phyloP scores from a whole-genome alignment of 1,140 invertebrate genomes.

The Lucilia cuprina region DNA sequence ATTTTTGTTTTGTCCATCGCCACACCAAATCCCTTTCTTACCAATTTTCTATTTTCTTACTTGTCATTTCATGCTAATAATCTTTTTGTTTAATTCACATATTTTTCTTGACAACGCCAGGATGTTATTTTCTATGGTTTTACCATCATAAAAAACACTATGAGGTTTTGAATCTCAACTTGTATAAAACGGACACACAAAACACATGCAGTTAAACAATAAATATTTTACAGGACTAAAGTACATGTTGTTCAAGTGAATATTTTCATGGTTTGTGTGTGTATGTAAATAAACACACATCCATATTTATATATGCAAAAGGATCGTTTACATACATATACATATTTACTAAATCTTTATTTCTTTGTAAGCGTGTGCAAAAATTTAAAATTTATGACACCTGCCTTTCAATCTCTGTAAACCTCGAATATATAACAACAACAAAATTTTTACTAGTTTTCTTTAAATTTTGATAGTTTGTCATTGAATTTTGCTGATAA shows the following conservation, averaged over 20 bases:
- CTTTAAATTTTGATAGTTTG: background rate
- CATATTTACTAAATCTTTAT: background rate
- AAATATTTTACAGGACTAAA: background rate
- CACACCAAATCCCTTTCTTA: background rate
- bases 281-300: background rate
- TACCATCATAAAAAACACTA: background rate
- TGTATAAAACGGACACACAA: no score
- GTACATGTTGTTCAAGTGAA: background rate
- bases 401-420: background rate
- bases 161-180: background rate
- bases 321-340: no score
- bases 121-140: conserved; percentile 19
- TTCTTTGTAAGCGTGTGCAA: background rate
- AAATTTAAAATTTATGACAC: background rate
- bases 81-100: conserved; percentile 30
- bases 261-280: background rate
- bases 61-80: conserved; percentile 16
- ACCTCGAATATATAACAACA: background rate
- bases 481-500: background rate
- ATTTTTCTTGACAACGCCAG: conserved; percentile 28
- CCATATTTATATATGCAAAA: no score
- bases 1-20: background rate
- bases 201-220: no score
- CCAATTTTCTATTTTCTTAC: background rate
- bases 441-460: background rate